Evolutionary conservation across 2,113 vertebrate species (phyloP).

Genomic region (Oryzias javanicus): DNA sequence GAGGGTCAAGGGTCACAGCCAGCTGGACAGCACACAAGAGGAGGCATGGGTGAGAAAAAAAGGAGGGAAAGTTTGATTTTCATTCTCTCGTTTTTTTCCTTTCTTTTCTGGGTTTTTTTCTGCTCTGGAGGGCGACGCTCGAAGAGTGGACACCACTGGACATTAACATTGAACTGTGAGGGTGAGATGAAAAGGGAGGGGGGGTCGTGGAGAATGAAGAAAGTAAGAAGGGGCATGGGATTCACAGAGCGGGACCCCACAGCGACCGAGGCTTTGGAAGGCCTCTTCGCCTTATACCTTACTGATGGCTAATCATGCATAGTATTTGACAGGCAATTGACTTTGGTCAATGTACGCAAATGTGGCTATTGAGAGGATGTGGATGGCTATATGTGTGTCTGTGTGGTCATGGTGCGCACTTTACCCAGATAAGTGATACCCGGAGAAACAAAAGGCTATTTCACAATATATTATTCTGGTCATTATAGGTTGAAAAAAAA

Average conservation of each 20-base stretch:
- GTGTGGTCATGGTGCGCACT: slow-evolving; percentile 53
- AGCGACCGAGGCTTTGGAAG: slow-evolving; percentile 44
- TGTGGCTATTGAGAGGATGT: slow-evolving; percentile 53
- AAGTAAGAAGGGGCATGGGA: slow-evolving; percentile 14
- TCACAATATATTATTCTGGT: slow-evolving; percentile 42
- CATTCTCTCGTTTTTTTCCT: slow-evolving; percentile 43
- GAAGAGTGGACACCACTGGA: slow-evolving; percentile 72
- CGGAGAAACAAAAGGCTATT: slow-evolving; percentile 52
- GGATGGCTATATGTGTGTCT: slow-evolving; percentile 45
- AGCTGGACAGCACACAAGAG: slow-evolving; percentile 82
- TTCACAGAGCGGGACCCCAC: slow-evolving; percentile 50
- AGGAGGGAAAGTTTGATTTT: slow-evolving; percentile 63
- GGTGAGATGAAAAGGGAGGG: slow-evolving; percentile 52
- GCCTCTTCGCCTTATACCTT: slow-evolving; percentile 46
- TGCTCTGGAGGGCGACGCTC: slow-evolving; percentile 45
- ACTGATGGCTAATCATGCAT: slow-evolving; percentile 64
- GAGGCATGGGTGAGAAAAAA: slow-evolving; percentile 79
- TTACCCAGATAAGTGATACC: slow-evolving; percentile 57
- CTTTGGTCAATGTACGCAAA: slow-evolving; percentile 69
- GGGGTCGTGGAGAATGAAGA: slow-evolving; percentile 13
- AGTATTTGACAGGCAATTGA: slow-evolving; percentile 79
- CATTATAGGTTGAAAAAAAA: slow-evolving; percentile 35
- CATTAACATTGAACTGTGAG: slow-evolving; percentile 80
- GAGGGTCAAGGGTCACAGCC: slow-evolving; percentile 77
- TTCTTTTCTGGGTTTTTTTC: slow-evolving; percentile 58